phyloP scores from a whole-genome alignment of 2,888 invertebrate genomes.

The Acleris literana region DNA sequence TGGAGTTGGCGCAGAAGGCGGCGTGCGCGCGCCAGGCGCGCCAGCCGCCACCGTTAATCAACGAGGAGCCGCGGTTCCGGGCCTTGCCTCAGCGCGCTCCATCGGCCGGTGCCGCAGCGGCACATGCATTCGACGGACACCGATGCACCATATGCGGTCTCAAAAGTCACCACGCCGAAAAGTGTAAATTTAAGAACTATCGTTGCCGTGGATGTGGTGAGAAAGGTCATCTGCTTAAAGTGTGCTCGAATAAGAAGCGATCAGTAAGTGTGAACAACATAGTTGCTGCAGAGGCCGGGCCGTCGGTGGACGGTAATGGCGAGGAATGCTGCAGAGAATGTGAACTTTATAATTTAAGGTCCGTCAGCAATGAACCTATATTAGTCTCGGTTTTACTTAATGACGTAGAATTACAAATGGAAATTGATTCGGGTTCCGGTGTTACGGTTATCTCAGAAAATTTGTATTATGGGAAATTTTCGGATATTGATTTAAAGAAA shows the following conservation, averaged over 20 bases:
- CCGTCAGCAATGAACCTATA: slow-evolving; percentile 24
- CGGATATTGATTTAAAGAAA: too few species aligned
- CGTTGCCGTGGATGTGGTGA: slow-evolving; percentile 29
- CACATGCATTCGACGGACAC: neutral
- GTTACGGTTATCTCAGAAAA: too few species aligned
- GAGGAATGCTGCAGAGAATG: slow-evolving; percentile 29
- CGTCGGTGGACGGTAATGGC: neutral
- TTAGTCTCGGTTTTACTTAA: slow-evolving; percentile 14
- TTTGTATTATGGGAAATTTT: too few species aligned
- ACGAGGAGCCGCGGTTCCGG: slow-evolving; percentile 36
- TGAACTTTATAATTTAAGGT: slow-evolving; percentile 32
- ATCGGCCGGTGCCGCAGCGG: neutral
- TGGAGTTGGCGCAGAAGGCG: slow-evolving; percentile 36
- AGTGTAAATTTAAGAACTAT: slow-evolving; percentile 34
- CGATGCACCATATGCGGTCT: slow-evolving; percentile 33
- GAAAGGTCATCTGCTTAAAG: slow-evolving; percentile 36
- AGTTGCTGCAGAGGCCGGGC: neutral
- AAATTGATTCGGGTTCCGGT: slow-evolving; percentile 31
- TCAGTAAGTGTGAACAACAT: slow-evolving; percentile 10
- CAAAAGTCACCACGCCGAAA: slow-evolving; percentile 27
- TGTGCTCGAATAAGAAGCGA: slow-evolving; percentile 14
- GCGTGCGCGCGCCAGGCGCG: slow-evolving; percentile 32
- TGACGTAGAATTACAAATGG: slow-evolving; percentile 9
- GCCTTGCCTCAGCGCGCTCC: slow-evolving; percentile 1
- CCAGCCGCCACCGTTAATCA: slow-evolving; percentile 1